These are phyloP conservation scores for Tamandua tetradactyla DNA, from an alignment of 2,797 vertebrate species.

Conservation along the genomic window DNA sequence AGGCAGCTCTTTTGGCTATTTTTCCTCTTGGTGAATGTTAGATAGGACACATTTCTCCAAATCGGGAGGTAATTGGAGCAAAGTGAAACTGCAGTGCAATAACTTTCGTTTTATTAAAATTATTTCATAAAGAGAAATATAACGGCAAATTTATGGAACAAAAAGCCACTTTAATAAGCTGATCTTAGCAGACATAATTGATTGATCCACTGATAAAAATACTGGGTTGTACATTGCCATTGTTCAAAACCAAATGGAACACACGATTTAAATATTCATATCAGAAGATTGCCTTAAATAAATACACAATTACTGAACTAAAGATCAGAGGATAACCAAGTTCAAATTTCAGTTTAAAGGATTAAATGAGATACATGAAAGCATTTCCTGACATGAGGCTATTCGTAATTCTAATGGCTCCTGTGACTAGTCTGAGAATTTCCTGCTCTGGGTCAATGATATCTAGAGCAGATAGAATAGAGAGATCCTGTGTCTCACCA, in stretches of 20 bases:
- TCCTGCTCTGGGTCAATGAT: neutral
- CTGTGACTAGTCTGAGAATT: neutral
- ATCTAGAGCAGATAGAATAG: neutral
- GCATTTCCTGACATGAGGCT: neutral
- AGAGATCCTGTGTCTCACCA: neutral
- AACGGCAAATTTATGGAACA: neutral
- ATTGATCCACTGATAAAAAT: neutral
- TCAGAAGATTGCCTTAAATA: neutral
- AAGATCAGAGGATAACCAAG: neutral
- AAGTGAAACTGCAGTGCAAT: neutral
- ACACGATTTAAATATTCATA: neutral
- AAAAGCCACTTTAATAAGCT: neutral
- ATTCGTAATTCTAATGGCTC: neutral
- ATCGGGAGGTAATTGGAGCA: neutral
- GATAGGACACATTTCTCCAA: neutral
- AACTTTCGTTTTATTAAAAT: constrained; percentile 31
- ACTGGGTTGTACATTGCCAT: neutral
- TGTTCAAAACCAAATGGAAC: constrained; percentile 39
- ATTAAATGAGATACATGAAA: neutral
- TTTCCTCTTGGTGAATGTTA: neutral
- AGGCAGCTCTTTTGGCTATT: neutral
- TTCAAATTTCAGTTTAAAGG: neutral
- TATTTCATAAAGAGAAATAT: constrained; percentile 1
- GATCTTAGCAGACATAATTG: neutral
- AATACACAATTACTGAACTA: neutral